Evolutionary conservation across 2,113 vertebrate genomes (phyloP), one percentile per base, ranked within the genome.

Genomic region (Ornithorhynchus anatinus): DNA sequence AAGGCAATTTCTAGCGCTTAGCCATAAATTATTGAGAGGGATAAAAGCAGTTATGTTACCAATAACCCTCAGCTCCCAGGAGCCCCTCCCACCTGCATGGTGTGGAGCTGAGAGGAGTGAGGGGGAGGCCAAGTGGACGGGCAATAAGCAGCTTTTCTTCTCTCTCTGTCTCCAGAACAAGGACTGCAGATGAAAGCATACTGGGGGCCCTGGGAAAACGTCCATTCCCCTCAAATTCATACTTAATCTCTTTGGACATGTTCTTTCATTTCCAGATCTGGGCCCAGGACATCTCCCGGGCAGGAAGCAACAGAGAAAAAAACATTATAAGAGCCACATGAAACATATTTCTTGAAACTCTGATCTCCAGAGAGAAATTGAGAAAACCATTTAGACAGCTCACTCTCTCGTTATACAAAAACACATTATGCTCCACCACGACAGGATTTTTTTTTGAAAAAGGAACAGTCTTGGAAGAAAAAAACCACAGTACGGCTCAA

Each of bases 331-430:
- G 51, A 83, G 45, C 32, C 19, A 31, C 6, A 14, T 66, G 51
- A 85, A 89, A 81, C 37, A 12, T 68, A 75, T 81, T 88, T 82
- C 77, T 71, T 88, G 85, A 89, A 91, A 77, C 8, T 3, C 15
- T 44, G n/a, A 61, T 80, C 84, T 89, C 81, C 52, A 80, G 81
- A 75, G 90, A 85, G 40, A 86, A 52, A 77, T 17, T 47, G 48
- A 74, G 78, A 71, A 91, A 90, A 84, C 10, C 5, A 73, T 82
- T 69, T 69, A 86, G 83, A 36, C 60, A 14, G 9, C 3, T 17
- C 47, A 59, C 43, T 17, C 47, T 62, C 43, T 58, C 66, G 51
- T 68, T 15, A 59, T 59, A 61, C 39, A 75, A 84, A 84, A 85
- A 77, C 58, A 27, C 60, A 82, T 32, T 65, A 76, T 81, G 20